Base-by-base conservation (phyloP, 2,113 vertebrate species). In the Crotalus tigris region DNA sequence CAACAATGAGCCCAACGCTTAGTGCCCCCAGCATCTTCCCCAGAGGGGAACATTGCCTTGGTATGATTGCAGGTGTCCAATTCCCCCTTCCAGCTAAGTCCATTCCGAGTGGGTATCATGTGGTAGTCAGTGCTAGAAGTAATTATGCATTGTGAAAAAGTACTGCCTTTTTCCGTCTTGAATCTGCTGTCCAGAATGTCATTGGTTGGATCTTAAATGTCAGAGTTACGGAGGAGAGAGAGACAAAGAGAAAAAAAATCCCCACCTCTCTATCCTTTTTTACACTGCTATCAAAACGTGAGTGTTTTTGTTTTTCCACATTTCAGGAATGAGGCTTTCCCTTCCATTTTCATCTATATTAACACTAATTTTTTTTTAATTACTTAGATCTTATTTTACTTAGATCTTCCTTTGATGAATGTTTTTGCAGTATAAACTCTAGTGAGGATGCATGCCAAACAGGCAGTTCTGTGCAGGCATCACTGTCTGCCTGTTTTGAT, bases 401-500 rank as follows among this genome's bases (percentile, higher is more conserved):
- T n/a, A n/a, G 57, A 81, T 88, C 58, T 64, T 24, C 46, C 23
- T 1, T 59, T 0, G 0, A 0, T 0, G 23, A 9, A 51, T 15
- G 54, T 19, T 15, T 21, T 49, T 75, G 0, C 6, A 29, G 49
- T 13, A 24, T 15, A 89, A 44, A 29, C 53, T 0, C 0, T 2
- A 0, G 7, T 46, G 29, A 15, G 12, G 21, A 29, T 26, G 69
- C 6, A 24, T 8, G 61, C 44, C 1, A 88, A 0, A 0, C 29
- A 33, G 59, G 58, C 86, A 39, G 61, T 69, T 39, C n/a, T 33
- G 49, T 11, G 75, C 5, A 5, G 4, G 17, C 11, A 7, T 23
- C 4, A 11, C 29, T 19, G 0, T 1, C 5, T 1, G 29, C 3
- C 5, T 46, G 57, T 10, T 0, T n/a, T 29, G 53, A 44, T 0